Conservation (phyloP, 2,113 vertebrate genomes). For the Chlamydotis undulata region DNA sequence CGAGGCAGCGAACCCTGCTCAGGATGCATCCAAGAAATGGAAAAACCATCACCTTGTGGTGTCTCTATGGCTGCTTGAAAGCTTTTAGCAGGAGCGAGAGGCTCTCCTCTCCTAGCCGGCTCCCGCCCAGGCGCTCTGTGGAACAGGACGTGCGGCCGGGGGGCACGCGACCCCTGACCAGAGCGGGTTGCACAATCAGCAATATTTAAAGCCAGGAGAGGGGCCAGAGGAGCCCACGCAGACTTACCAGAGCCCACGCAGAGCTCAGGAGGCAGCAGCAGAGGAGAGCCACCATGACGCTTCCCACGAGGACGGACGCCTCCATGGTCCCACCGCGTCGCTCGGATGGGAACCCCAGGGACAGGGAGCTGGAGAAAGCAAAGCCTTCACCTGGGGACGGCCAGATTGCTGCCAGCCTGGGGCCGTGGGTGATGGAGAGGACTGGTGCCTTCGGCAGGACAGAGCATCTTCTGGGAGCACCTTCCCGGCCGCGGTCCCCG, state of each 20-base stretch:
- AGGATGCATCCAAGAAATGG: background rate
- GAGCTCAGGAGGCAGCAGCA: slow-evolving; percentile 46
- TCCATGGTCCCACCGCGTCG: background rate
- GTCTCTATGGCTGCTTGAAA: background rate
- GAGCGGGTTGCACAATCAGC: background rate
- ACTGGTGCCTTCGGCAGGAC: background rate
- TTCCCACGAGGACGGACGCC: background rate
- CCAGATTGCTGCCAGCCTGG: rapidly evolving
- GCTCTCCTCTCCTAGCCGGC: background rate
- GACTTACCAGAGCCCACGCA: slow-evolving; percentile 52
- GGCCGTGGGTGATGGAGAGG: background rate
- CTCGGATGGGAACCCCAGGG: background rate
- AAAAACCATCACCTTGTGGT: rapidly evolving
- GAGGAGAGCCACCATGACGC: background rate
- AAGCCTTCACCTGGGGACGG: background rate
- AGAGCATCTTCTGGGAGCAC: slow-evolving; percentile 23
- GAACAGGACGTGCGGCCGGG: rapidly evolving
- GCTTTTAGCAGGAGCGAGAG: background rate
- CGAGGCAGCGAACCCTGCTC: background rate
- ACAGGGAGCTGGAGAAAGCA: background rate
- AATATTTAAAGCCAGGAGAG: background rate
- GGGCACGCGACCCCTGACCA: rapidly evolving
- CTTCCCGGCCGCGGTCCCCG: background rate
- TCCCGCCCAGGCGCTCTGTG: background rate
- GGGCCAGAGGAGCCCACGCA: background rate